Evolutionary conservation across 2,113 vertebrate species (phyloP).

Genomic region (Sigmodon hispidus): DNA sequence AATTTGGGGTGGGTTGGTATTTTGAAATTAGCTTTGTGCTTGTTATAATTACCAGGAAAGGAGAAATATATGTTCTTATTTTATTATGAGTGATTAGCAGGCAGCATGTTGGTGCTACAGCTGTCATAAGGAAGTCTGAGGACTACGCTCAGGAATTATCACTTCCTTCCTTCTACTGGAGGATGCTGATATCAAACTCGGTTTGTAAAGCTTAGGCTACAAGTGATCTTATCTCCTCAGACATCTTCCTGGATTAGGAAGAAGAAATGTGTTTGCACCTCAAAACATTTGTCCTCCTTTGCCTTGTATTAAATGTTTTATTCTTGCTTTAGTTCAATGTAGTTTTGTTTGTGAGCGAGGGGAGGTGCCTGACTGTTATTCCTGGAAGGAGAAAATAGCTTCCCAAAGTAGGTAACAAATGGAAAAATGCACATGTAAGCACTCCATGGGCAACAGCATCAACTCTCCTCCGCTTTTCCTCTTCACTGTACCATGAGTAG

Average conservation of each 20-base stretch:
- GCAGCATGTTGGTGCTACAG: background rate
- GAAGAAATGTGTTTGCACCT: background rate
- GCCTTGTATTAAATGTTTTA: slow-evolving; percentile 23
- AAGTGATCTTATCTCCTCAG: background rate
- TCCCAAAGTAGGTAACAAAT: background rate
- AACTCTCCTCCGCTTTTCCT: background rate
- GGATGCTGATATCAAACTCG: background rate
- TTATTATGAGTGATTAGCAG: background rate
- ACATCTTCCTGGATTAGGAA: background rate
- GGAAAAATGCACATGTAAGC: background rate
- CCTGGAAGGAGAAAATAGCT: background rate
- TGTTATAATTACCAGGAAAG: slow-evolving; percentile 26
- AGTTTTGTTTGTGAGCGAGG: slow-evolving; percentile 18
- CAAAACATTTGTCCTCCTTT: slow-evolving; percentile 36
- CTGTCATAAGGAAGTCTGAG: background rate
- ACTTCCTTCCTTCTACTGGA: background rate
- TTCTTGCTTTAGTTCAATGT: slow-evolving; percentile 5
- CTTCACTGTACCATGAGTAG: background rate
- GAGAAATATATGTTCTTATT: slow-evolving; percentile 1
- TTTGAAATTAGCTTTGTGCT: slow-evolving; percentile 30
- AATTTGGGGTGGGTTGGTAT: background rate
- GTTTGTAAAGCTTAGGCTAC: background rate
- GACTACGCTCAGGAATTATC: too few relatives aligned
- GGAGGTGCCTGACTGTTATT: background rate
- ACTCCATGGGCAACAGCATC: background rate